Percentiles rank a stretch among this genome's conserved stretches.
Conservation (phyloP, 2,113 vertebrate genomes). For the Xiphophorus maculatus region DNA sequence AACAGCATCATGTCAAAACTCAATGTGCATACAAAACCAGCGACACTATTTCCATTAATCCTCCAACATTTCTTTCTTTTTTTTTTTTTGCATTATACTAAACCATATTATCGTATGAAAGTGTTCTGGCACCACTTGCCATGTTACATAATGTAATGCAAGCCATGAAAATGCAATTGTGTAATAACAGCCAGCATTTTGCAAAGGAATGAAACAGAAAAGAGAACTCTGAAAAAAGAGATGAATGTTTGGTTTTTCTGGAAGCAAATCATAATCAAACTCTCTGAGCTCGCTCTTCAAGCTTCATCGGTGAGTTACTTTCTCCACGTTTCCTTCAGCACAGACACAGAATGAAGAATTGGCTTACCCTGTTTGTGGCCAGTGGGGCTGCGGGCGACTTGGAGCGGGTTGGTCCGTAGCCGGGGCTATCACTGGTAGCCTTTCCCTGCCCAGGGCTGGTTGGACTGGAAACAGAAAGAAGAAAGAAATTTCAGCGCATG, state of each 20-base stretch:
- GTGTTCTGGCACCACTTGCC: conserved; percentile 29
- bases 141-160: conserved; percentile 31
- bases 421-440: conserved; percentile 16
- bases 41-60: not conserved
- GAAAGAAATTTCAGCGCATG: conserved; percentile 3
- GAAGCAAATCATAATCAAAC: not conserved
- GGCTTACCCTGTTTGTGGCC: conserved; percentile 62
- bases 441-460: conserved; percentile 47
- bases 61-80: conserved; percentile 2
- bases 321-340: not conserved
- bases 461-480: conserved; percentile 46
- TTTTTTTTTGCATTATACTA: not conserved
- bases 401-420: conserved; percentile 29
- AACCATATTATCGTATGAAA: conserved; percentile 20
- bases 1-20: not conserved
- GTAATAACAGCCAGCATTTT: conserved; percentile 11
- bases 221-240: not conserved
- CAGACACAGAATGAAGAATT: conserved; percentile 9
- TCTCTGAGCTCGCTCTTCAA: not conserved
- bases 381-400: conserved; percentile 22
- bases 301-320: not conserved
- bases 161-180: conserved; percentile 6
- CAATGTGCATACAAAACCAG: not conserved
- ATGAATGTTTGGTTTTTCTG: not conserved
- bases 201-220: not conserved